Evolutionary conservation across 2,113 vertebrate species (phyloP).

Genomic region (Odobenus rosmarus): DNA sequence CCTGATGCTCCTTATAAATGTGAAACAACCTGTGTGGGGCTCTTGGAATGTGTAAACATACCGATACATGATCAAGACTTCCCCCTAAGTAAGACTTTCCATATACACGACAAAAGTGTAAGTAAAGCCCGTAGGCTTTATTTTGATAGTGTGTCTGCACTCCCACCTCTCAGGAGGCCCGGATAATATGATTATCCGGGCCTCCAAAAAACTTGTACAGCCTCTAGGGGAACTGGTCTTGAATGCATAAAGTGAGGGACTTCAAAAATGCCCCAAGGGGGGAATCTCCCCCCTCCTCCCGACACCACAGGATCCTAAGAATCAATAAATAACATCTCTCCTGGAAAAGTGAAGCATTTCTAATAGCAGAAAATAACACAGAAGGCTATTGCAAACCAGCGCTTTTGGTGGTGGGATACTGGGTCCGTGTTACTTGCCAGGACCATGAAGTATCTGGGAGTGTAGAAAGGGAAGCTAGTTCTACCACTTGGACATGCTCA

Average conservation of each 20-base stretch:
- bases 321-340: not conserved
- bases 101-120: not conserved
- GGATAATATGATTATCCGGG: not conserved
- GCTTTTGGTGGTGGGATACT: not conserved
- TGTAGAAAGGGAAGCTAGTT: not conserved
- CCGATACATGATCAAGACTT: not conserved
- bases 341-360: not conserved
- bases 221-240: too few species aligned
- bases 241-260: not conserved
- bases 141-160: too few species aligned
- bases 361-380: not conserved
- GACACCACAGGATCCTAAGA: not conserved
- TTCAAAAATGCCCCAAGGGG: not conserved
- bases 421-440: not conserved
- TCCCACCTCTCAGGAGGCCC: too few species aligned
- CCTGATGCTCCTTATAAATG: not conserved
- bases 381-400: not conserved
- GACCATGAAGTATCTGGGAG: too few species aligned
- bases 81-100: fast-evolving
- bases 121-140: not conserved
- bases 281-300: not conserved
- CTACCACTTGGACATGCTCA: too few species aligned
- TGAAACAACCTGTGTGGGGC: not conserved
- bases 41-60: not conserved
- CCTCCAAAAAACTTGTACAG: not conserved